Evolutionary conservation across 2,113 vertebrate genomes (phyloP).

Genomic region (Sclerurus mexicanus): DNA sequence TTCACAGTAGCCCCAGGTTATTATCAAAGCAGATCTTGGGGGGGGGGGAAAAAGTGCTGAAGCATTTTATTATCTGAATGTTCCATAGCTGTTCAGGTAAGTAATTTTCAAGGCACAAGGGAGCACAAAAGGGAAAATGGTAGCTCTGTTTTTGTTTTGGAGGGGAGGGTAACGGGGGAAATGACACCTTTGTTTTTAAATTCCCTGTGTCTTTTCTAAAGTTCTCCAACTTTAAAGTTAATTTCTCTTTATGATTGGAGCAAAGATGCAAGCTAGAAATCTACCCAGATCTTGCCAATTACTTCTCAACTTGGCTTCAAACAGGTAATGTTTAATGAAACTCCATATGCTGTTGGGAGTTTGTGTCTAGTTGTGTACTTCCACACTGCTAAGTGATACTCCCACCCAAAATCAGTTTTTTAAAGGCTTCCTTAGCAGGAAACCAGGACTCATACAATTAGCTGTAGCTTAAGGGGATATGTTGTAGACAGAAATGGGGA

Average conservation of each 20-base stretch:
- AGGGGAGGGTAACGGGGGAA: background rate
- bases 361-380: slow-evolving; percentile 27
- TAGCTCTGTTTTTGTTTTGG: slow-evolving; percentile 20
- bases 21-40: slow-evolving; percentile 7
- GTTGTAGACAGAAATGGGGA: slow-evolving; percentile 19
- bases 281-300: slow-evolving; percentile 30
- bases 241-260: slow-evolving; percentile 33
- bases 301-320: slow-evolving; percentile 52
- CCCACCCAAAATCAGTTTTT: slow-evolving; percentile 37
- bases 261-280: slow-evolving; percentile 40
- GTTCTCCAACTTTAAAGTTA: slow-evolving; percentile 29
- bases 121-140: slow-evolving; percentile 45
- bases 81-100: slow-evolving; percentile 72
- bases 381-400: slow-evolving; percentile 44
- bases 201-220: slow-evolving; percentile 13
- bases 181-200: background rate
- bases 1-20: background rate
- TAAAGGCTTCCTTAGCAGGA: slow-evolving; percentile 64
- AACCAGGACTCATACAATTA: background rate
- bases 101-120: slow-evolving; percentile 58
- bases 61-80: slow-evolving; percentile 23
- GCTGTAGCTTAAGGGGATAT: slow-evolving; percentile 48
- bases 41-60: background rate
- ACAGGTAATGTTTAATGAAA: slow-evolving; percentile 7
- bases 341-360: background rate